phyloP scores from a whole-genome alignment of 2,888 invertebrate species.

The Zonitis immaculata region DNA sequence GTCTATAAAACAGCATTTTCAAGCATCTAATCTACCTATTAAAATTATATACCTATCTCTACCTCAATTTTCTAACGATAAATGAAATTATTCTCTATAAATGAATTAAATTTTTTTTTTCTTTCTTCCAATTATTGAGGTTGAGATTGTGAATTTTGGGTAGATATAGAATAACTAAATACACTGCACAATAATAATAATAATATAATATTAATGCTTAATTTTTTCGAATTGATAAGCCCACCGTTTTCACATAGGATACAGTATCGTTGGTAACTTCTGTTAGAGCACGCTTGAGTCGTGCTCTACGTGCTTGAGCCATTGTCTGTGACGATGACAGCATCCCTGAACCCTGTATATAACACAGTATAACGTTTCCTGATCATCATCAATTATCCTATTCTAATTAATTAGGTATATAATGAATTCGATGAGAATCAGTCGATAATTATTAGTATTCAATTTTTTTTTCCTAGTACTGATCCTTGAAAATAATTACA shows the following conservation, averaged over 20 bases:
- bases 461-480: neutral
- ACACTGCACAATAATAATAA: neutral
- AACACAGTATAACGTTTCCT: conserved; percentile 21
- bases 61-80: conserved; percentile 3
- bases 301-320: conserved; percentile 81
- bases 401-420: too few relatives aligned
- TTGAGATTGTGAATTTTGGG: conserved; percentile 28
- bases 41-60: neutral
- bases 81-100: too few relatives aligned
- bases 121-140: neutral
- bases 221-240: conserved; percentile 32
- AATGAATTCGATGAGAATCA: neutral
- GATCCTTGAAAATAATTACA: neutral
- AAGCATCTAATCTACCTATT: conserved; percentile 1
- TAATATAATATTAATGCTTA: too few relatives aligned
- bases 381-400: neutral
- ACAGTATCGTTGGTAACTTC: conserved; percentile 84
- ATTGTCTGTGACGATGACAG: conserved; percentile 88
- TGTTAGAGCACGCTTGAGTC: conserved; percentile 83
- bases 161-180: conserved; percentile 34
- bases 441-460: neutral
- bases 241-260: conserved; percentile 85
- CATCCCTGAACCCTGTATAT: conserved; percentile 64
- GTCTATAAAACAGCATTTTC: neutral
- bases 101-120: too few relatives aligned